Evolutionary conservation across 2,888 invertebrate genomes (phyloP), one percentile per base, ranked within the genome.

Genomic region (Cremastinae sp.): DNA sequence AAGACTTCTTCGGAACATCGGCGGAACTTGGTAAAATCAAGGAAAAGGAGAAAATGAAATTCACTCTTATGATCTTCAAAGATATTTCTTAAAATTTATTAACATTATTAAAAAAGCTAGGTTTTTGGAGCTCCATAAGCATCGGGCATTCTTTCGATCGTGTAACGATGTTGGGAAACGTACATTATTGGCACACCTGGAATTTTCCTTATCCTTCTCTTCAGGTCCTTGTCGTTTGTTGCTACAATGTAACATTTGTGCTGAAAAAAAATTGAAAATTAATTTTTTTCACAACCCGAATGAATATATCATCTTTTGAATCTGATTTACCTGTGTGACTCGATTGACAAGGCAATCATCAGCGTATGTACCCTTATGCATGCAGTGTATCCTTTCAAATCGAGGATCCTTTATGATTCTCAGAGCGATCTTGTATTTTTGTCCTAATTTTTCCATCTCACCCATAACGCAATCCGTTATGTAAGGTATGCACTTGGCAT

Each of bases 221-320:
- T 98, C 76, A 99, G 92, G 89, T 99, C 99, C 90, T 96, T 98
- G 90, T 99, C 99, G 91, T 98, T 99, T 10, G 99, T 99, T 0
- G 98, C 99, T 37, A 99, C 98, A 85, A 99, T 99, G 89, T 98
- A 99, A 91, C 99, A 99, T 89, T 99, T 99, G 90, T 99, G 98
- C 92, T 99, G 89, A 74, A 90, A 87, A n/a, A n/a, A n/a, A n/a
- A n/a, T n/a, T n/a, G n/a, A n/a, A n/a, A n/a, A n/a, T n/a, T n/a
- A n/a, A 28, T 28, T 28, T 28, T 28, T 28, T 28, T 28, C 5
- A 28, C 4, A 4, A 28, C 14, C 10, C 35, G 8, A 55, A n/a
- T n/a, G n/a, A n/a, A n/a, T n/a, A n/a, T n/a, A n/a, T n/a, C n/a
- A n/a, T n/a, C n/a, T n/a, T n/a, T n/a, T n/a, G 1, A 8, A 37